A percentile compares a stretch with the other conserved stretches of the same genome.
Conservation (phyloP, 2,113 vertebrate genomes). For the Pygoscelis antarcticus region DNA sequence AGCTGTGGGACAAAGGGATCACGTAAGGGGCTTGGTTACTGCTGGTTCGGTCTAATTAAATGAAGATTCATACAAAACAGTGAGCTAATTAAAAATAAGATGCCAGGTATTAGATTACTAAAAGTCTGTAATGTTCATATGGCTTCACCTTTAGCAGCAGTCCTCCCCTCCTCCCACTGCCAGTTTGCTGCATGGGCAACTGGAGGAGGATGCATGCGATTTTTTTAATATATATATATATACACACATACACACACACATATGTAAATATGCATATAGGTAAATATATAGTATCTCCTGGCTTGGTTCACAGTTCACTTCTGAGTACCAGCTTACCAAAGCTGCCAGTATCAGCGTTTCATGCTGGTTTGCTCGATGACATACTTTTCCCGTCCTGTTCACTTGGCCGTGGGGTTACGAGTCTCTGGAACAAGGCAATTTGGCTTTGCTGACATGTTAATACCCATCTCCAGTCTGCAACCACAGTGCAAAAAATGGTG, state of each 20-base stretch:
- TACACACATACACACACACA: background rate
- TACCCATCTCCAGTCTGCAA: background rate
- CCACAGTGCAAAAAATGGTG: rapidly evolving
- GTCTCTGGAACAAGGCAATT: background rate
- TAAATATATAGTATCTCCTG: background rate
- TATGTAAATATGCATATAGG: background rate
- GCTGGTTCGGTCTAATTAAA: background rate
- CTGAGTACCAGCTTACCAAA: background rate
- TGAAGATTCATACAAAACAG: background rate
- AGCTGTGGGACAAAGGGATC: background rate
- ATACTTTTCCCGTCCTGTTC: background rate
- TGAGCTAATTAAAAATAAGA: background rate
- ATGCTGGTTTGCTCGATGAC: background rate
- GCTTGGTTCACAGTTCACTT: background rate
- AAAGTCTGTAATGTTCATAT: background rate
- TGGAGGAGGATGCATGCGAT: background rate
- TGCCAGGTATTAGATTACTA: background rate
- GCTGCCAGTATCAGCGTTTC: background rate
- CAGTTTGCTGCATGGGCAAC: rapidly evolving
- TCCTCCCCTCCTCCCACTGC: background rate
- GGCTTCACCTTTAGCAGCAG: background rate
- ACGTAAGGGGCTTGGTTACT: background rate
- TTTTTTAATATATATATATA: background rate
- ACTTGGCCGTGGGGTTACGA: rapidly evolving
- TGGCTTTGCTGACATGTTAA: rapidly evolving